phyloP scores from a whole-genome alignment of 2,888 invertebrate species.

The Thecocarcelia acutangulata region DNA sequence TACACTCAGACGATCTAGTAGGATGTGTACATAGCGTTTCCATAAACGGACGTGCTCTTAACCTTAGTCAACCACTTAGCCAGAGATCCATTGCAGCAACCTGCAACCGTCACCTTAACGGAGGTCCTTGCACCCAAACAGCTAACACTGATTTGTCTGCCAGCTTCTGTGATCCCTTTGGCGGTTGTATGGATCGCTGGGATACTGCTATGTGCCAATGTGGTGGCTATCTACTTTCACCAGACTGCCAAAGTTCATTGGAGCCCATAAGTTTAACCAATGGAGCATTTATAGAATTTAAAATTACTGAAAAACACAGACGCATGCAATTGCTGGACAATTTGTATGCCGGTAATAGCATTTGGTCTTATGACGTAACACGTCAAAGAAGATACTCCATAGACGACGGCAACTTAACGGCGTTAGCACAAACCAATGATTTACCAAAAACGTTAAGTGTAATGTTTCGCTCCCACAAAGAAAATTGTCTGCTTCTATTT shows the following conservation, averaged over 20 bases:
- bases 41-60: constrained; percentile 91
- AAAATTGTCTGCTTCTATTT: constrained; percentile 91
- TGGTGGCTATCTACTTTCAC: constrained; percentile 87
- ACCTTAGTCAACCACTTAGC: constrained; percentile 89
- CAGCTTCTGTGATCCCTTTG: constrained; percentile 84
- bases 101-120: constrained; percentile 87
- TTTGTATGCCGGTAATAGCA: constrained; percentile 88
- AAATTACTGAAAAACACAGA: constrained; percentile 91
- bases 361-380: constrained; percentile 83
- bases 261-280: constrained; percentile 90
- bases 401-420: constrained; percentile 77
- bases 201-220: constrained; percentile 87
- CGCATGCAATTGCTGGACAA: constrained; percentile 92
- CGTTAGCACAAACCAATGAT: constrained; percentile 78
- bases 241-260: constrained; percentile 90
- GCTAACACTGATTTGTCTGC: constrained; percentile 78
- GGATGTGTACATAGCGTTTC: constrained; percentile 96
- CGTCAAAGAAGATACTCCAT: constrained; percentile 79
- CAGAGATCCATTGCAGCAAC: constrained; percentile 88
- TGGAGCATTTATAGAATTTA: constrained; percentile 90
- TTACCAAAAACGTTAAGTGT: constrained; percentile 89
- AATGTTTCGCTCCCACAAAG: constrained; percentile 89
- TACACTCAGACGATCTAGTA: constrained; percentile 95
- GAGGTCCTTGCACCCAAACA: constrained; percentile 84
- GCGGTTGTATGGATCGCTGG: constrained; percentile 93